A percentile compares a stretch with the other conserved stretches of the same genome.
These are phyloP conservation scores for Parazoanthus swiftii DNA, from an alignment of 92 coral and sea anemone species.

Conservation along the genomic window DNA sequence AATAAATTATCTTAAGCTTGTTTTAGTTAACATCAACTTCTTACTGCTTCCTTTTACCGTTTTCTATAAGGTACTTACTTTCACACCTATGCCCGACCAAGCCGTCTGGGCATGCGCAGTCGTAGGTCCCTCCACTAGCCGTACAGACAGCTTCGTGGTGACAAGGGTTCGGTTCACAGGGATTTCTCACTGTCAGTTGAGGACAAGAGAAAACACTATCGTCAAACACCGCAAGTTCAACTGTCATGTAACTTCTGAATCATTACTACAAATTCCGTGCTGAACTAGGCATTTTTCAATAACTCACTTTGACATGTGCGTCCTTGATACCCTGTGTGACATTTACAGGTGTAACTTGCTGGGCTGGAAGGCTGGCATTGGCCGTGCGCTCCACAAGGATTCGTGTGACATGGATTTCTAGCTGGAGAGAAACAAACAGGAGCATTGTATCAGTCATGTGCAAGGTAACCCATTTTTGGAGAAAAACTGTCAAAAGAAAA, in stretches of 20 bases:
- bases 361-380: conserved; percentile 61
- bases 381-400: conserved; percentile 82
- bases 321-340: conserved; percentile 83
- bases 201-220: background rate
- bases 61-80: conserved; percentile 42
- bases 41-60: too few species aligned
- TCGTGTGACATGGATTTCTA: conserved; percentile 38
- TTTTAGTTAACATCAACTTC: too few species aligned
- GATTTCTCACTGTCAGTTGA: conserved; percentile 63
- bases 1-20: too few species aligned
- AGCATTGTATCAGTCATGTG: background rate
- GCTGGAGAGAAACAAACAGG: background rate
- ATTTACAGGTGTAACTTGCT: conserved; percentile 58
- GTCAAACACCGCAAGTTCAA: background rate
- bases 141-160: conserved; percentile 75
- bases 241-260: too few species aligned
- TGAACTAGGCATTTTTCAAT: background rate
- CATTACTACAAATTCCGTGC: background rate
- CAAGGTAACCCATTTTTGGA: too few species aligned
- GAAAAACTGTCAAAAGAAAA: background rate
- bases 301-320: conserved; percentile 68
- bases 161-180: conserved; percentile 87
- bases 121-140: conserved; percentile 57
- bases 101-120: conserved; percentile 77
- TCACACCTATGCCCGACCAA: conserved; percentile 64